phyloP scores from a whole-genome alignment of 2,113 vertebrate species.

The Pteruthius melanotis region DNA sequence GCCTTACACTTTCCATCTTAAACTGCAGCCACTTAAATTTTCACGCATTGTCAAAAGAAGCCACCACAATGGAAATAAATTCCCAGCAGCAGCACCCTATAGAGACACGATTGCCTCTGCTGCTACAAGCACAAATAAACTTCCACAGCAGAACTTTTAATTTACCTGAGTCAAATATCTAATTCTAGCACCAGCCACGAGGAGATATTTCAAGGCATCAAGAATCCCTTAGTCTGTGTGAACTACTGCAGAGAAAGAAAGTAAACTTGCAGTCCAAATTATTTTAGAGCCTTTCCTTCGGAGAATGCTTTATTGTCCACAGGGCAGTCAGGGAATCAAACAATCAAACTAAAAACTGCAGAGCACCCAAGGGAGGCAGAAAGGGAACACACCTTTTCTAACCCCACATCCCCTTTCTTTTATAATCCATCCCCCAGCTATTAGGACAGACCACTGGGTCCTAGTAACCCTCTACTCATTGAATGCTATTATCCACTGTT shows the following conservation, averaged over 20 bases:
- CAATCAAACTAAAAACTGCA: neutral
- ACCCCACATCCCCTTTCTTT: neutral
- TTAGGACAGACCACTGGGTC: neutral
- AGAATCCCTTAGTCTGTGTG: neutral
- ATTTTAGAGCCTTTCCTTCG: neutral
- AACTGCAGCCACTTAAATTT: constrained; percentile 31
- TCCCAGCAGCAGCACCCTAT: neutral
- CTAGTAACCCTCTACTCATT: neutral
- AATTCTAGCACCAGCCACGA: neutral
- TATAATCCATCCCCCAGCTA: neutral
- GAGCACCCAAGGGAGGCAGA: neutral
- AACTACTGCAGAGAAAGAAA: neutral
- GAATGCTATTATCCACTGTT: neutral
- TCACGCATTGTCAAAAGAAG: constrained; percentile 43
- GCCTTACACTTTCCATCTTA: constrained; percentile 2
- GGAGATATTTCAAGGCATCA: neutral
- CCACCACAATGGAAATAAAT: constrained; percentile 6
- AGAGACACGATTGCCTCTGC: neutral
- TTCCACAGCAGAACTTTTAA: neutral
- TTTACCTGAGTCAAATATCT: neutral
- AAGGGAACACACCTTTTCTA: neutral
- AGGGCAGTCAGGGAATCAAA: neutral
- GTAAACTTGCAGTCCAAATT: neutral
- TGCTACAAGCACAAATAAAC: neutral
- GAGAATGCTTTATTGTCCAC: neutral